phyloP scores from a whole-genome alignment of 2,113 vertebrate genomes.

The Tor tambroides region DNA sequence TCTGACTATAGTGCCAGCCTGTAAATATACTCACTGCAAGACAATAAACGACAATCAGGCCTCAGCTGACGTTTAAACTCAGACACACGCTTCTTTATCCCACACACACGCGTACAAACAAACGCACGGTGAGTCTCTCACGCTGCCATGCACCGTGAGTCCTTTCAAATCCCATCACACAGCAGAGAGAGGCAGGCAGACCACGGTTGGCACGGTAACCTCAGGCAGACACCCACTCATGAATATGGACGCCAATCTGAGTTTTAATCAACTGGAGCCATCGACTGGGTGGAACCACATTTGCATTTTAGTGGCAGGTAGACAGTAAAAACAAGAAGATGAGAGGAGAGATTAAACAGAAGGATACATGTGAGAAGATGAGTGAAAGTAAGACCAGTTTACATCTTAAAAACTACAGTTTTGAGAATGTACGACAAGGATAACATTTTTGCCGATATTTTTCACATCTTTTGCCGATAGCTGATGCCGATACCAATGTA shows the following conservation, averaged over 20 bases:
- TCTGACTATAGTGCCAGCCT: conserved; percentile 24
- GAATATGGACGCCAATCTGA: conserved; percentile 44
- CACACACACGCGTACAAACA: conserved; percentile 31
- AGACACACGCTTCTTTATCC: neutral
- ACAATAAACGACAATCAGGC: conserved; percentile 34
- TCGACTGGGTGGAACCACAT: conserved; percentile 37
- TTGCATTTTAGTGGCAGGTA: conserved; percentile 42
- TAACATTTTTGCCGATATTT: neutral
- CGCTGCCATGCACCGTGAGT: conserved; percentile 41
- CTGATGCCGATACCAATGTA: too few relatives aligned
- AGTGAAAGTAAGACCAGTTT: neutral
- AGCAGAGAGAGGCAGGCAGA: conserved; percentile 39
- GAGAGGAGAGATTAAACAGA: conserved; percentile 10
- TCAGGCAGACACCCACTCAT: conserved; percentile 44
- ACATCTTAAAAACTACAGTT: neutral
- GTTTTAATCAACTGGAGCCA: conserved; percentile 48
- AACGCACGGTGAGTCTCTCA: conserved; percentile 37
- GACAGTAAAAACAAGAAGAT: conserved; percentile 12
- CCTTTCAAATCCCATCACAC: conserved; percentile 31
- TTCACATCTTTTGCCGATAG: too few relatives aligned
- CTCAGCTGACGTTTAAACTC: conserved; percentile 7
- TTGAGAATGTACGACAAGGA: neutral
- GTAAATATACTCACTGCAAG: neutral
- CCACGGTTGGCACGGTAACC: conserved; percentile 40
- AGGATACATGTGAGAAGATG: neutral